Percentiles rank a stretch among this genome's conserved stretches.
Conservation (phyloP, 2,797 vertebrate species). For the Megaceryle alcyon region DNA sequence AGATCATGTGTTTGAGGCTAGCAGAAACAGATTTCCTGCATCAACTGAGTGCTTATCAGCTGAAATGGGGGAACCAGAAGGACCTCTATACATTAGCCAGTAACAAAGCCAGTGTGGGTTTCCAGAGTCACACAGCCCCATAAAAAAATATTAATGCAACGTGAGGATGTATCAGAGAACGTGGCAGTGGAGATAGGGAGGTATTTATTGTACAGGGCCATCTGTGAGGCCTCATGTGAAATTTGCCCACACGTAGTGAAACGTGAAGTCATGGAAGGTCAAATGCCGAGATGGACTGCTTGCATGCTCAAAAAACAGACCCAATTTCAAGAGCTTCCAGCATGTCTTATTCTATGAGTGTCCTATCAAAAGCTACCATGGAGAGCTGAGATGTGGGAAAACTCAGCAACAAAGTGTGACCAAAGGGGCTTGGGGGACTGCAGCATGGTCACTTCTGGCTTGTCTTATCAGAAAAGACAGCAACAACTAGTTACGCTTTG, state of each 20-base stretch:
- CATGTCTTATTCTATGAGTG: not conserved
- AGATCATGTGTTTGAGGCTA: not conserved
- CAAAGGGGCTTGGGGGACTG: not conserved
- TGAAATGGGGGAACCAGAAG: fast-evolving
- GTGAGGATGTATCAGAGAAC: not conserved
- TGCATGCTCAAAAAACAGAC: not conserved
- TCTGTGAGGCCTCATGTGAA: not conserved
- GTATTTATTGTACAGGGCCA: not conserved
- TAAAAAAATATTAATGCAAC: fast-evolving
- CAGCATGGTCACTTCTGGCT: not conserved
- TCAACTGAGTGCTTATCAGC: not conserved
- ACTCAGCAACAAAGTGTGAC: not conserved
- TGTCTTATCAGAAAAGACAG: not conserved
- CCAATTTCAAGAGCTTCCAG: not conserved
- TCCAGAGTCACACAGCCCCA: not conserved
- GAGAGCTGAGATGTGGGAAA: not conserved
- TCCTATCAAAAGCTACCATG: not conserved
- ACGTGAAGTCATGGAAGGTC: not conserved
- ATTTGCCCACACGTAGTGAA: not conserved
- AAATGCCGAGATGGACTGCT: not conserved
- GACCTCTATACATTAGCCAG: not conserved
- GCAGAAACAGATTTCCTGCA: not conserved
- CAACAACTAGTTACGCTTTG: not conserved
- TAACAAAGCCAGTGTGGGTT: not conserved
- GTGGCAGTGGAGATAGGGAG: not conserved